Conservation (phyloP, 2,888 invertebrate genomes). For the Tenodera sinensis region DNA sequence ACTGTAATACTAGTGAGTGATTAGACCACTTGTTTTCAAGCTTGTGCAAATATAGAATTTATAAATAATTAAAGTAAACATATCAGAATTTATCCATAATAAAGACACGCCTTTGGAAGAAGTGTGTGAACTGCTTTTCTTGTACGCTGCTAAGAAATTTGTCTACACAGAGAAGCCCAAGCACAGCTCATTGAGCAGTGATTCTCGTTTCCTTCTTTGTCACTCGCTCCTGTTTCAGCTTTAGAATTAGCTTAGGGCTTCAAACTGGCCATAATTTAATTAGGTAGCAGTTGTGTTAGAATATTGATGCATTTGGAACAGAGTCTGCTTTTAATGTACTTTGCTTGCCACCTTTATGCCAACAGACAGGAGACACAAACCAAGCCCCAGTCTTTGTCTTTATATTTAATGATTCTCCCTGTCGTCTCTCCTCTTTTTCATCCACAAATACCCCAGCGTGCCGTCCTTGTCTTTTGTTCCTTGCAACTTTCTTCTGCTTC, state of each 20-base stretch:
- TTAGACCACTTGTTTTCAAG: too few relatives aligned
- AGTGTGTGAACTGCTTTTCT: too few relatives aligned
- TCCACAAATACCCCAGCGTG: too few relatives aligned
- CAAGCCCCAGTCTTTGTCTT: neutral
- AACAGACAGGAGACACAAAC: neutral
- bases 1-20: too few relatives aligned
- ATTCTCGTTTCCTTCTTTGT: neutral
- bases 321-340: neutral
- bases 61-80: too few relatives aligned
- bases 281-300: neutral
- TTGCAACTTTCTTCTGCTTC: neutral
- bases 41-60: too few relatives aligned
- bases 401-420: neutral
- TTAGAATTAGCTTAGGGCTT: neutral
- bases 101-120: too few relatives aligned
- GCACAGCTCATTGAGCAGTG: neutral
- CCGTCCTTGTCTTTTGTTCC: neutral
- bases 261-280: neutral
- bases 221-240: neutral
- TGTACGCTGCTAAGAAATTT: too few relatives aligned
- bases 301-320: neutral
- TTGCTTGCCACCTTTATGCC: neutral
- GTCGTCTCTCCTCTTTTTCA: neutral
- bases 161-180: too few relatives aligned
- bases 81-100: too few relatives aligned